Evolutionary conservation across 1,140 invertebrate genomes (phyloP).

Genomic region (Drosophila albomicans): DNA sequence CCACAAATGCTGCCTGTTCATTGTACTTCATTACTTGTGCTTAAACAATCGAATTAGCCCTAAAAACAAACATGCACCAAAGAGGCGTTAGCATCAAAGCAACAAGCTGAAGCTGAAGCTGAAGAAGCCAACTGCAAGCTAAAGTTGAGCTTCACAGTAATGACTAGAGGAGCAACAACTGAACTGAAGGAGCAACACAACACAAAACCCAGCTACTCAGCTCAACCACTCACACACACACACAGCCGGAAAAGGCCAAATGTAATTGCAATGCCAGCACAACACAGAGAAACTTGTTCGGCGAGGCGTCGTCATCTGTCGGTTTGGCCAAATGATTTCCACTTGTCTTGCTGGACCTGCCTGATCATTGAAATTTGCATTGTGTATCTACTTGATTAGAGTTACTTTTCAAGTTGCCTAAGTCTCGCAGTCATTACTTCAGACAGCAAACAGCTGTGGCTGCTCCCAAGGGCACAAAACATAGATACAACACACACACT

Average conservation of each 20-base stretch:
- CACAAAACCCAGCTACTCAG: too few relatives aligned
- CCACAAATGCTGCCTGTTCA: conserved; percentile 37
- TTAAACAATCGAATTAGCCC: conserved; percentile 68
- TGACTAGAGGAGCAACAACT: too few relatives aligned
- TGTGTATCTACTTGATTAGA: conserved; percentile 51
- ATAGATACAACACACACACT: too few relatives aligned
- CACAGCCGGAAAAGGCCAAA: conserved; percentile 13
- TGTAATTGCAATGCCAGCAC: conserved; percentile 18
- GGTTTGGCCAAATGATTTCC: conserved; percentile 4
- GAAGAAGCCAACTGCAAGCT: too few relatives aligned
- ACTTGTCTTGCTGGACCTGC: not conserved
- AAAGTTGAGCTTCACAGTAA: too few relatives aligned
- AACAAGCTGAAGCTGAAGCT: not conserved
- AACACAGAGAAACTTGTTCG: not conserved
- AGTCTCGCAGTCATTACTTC: conserved; percentile 26
- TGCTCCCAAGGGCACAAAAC: not conserved
- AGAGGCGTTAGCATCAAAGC: conserved; percentile 29
- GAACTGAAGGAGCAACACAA: too few relatives aligned
- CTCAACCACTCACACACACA: not conserved
- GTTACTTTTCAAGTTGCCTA: conserved; percentile 21
- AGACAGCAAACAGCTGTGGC: conserved; percentile 23
- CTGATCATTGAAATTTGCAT: conserved; percentile 27
- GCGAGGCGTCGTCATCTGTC: too few relatives aligned
- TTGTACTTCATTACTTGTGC: conserved; percentile 52
- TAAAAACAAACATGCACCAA: conserved; percentile 44